Evolutionary conservation across 2,113 vertebrate species (phyloP), one percentile per base, ranked within the genome.

Genomic region (Sinocyclocheilus anshuiensis): DNA sequence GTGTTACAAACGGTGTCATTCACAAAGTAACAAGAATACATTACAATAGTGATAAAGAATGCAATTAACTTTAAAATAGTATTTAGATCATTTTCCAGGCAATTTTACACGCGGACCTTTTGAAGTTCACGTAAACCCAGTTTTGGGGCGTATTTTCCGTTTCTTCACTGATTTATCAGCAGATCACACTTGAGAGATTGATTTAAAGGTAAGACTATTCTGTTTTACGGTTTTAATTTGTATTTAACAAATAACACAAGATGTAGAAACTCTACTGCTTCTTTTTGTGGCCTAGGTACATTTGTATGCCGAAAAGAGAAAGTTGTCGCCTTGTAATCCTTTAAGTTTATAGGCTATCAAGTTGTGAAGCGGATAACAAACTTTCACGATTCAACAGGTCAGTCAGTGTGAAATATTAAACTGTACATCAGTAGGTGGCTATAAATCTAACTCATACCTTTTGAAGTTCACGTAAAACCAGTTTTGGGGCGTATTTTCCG

Each of bases 151-250:
- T 50, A 8, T 77, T 74, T 39, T 63, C 36, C 36, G 48, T 78
- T 45, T 84, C 67, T 84, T 69, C 71, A 63, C 61, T 85, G 84
- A 77, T 89, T 84, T 82, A 80, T 45, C 85, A 18, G 57, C 63
- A 88, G 77, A 82, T 61, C 72, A 81, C 82, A 69, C 26, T 76
- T 45, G 12, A 26, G 26, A 85, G 26, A 82, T 29, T 84, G n/a
- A 33, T 69, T 39, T 82, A 59, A 78, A 89, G 88, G 88, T 89
- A 89, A 89, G 76, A 76, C 29, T 29, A 50, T 79, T 75, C 29
- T 24, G 20, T 42, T 39, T 72, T 63, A 57, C 48, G 1, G 3
- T 22, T 55, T 74, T 57, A 36, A n/a, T n/a, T 15, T 42, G 69
- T 74, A 1, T 24, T 71, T 59, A 7, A 16, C 13, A 57, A 16